A percentile compares a stretch with the other conserved stretches of the same genome.
Conservation (phyloP, 2,888 invertebrate species). For the Sicus ferrugineus region DNA sequence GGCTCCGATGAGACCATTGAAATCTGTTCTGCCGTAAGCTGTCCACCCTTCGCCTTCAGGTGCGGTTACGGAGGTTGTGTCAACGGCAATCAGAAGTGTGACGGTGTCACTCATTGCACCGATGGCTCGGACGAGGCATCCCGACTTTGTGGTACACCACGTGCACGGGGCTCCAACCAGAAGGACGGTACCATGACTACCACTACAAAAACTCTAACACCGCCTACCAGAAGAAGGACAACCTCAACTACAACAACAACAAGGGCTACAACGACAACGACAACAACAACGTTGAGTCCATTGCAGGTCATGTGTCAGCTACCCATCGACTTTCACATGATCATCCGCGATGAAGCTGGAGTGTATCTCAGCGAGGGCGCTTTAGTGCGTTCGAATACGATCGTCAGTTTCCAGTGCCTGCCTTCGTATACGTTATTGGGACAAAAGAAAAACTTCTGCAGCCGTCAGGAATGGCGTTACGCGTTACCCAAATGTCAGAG, state of each 20-base stretch:
- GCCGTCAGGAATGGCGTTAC: not conserved
- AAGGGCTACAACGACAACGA: not conserved
- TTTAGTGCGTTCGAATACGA: conserved; percentile 11
- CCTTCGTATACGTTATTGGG: conserved; percentile 23
- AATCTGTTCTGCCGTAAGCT: conserved; percentile 40
- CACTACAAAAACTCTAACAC: not conserved
- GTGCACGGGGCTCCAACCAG: not conserved
- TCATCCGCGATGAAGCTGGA: not conserved
- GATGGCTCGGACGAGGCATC: conserved; percentile 50
- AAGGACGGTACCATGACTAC: not conserved
- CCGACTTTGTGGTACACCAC: conserved; percentile 38
- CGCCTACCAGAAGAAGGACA: not conserved
- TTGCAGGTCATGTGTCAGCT: not conserved
- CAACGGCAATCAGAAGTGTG: conserved; percentile 37
- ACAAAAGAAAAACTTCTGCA: not conserved
- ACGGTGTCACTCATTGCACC: conserved; percentile 43
- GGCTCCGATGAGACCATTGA: conserved; percentile 49
- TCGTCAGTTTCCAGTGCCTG: conserved; percentile 28
- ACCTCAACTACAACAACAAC: not conserved
- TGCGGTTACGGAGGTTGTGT: conserved; percentile 52
- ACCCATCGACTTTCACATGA: not conserved
- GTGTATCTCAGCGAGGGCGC: not conserved
- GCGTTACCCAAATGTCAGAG: conserved; percentile 9
- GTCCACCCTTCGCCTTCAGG: conserved; percentile 44
- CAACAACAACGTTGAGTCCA: not conserved